Evolutionary conservation across 30 jellyfish, hydroid and myxozoan species (phyloP).

Genomic region (Nemopilema nomurai): DNA sequence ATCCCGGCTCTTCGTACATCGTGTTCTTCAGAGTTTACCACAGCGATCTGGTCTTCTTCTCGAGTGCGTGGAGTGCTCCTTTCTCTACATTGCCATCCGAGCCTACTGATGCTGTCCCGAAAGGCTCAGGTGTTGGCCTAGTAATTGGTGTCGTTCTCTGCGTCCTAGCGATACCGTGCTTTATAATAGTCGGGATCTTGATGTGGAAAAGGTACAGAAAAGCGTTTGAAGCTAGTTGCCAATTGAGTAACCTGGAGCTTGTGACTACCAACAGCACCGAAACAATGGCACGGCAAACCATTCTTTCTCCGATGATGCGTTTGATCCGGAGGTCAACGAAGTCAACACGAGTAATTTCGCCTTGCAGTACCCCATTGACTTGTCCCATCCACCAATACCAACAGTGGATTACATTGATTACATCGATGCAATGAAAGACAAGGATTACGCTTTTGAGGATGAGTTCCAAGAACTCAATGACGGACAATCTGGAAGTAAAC

Average conservation of each 20-base stretch:
- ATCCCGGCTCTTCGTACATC: constrained; percentile 49
- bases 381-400: constrained; percentile 48
- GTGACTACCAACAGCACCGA: constrained; percentile 16
- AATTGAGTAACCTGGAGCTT: constrained; percentile 57
- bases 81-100: constrained; percentile 5
- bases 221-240: constrained; percentile 15
- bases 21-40: constrained; percentile 59
- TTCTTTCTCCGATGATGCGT: constrained; percentile 32
- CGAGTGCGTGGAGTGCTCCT: constrained; percentile 66
- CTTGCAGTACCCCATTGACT: constrained; percentile 40
- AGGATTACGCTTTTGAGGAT: constrained; percentile 53
- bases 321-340: constrained; percentile 20
- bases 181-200: constrained; percentile 21
- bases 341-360: constrained; percentile 4
- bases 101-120: background rate
- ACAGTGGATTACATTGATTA: constrained; percentile 52
- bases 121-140: constrained; percentile 23
- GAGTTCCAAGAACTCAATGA: constrained; percentile 50
- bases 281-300: constrained; percentile 10
- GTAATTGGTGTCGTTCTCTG: constrained; percentile 21
- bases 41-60: constrained; percentile 34
- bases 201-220: constrained; percentile 42
- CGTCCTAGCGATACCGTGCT: constrained; percentile 25
- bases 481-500: constrained; percentile 2
- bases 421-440: constrained; percentile 30